These are phyloP conservation scores for Gila orcuttii DNA, from an alignment of 2,113 vertebrate genomes.

Conservation along the genomic window DNA sequence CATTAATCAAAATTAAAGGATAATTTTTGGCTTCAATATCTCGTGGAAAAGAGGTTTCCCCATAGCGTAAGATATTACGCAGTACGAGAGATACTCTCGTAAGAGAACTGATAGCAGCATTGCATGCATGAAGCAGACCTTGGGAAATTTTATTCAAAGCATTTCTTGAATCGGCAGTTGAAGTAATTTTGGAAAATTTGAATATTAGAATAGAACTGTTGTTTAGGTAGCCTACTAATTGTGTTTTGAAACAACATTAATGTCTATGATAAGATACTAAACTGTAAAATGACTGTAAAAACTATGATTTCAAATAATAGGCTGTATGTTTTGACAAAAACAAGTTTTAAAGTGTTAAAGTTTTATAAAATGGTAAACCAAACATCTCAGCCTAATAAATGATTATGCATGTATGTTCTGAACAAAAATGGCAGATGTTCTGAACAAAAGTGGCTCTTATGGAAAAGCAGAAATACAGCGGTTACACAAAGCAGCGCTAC, in stretches of 20 bases:
- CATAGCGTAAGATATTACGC: no score
- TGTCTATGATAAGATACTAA: not conserved
- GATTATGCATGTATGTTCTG: not conserved
- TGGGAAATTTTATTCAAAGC: not conserved
- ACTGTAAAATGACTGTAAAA: not conserved
- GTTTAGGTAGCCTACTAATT: no score
- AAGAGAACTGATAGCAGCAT: not conserved
- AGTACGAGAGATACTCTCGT: no score
- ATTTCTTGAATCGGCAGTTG: not conserved
- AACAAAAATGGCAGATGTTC: not conserved
- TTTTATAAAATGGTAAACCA: not conserved
- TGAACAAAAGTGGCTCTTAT: not conserved
- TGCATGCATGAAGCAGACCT: not conserved
- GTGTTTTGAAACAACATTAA: not conserved
- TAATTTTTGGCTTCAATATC: no score
- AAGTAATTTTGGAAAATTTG: not conserved
- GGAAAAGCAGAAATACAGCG: not conserved
- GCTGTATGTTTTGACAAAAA: no score
- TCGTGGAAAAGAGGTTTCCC: no score
- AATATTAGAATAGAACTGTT: not conserved
- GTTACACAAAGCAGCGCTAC: not conserved
- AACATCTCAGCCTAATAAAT: not conserved
- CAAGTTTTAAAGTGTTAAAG: not conserved
- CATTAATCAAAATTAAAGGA: no score
- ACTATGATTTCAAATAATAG: no score